Percentiles rank a stretch among this genome's conserved stretches.
phyloP scores from a whole-genome alignment of 2,113 vertebrate species.

The Macheiramphus alcinus region DNA sequence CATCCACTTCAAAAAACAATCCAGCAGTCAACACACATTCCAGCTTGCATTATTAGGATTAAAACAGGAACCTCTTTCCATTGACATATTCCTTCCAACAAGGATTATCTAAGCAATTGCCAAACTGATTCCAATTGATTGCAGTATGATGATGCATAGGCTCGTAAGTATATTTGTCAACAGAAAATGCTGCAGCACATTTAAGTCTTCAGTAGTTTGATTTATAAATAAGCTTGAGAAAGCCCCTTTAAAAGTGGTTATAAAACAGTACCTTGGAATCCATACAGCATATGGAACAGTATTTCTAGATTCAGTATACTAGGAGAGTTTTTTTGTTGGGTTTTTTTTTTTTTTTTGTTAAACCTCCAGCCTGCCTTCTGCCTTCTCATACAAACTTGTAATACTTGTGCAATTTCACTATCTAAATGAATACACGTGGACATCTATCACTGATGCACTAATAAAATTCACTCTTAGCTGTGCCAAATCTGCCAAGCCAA shows the following conservation, averaged over 20 bases:
- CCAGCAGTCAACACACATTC: conserved; percentile 10
- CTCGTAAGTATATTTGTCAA: not conserved
- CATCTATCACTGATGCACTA: not conserved
- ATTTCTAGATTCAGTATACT: not conserved
- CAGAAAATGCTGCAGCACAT: not conserved
- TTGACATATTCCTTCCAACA: not conserved
- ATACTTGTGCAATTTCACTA: not conserved
- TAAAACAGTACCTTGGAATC: not conserved
- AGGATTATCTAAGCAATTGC: not conserved
- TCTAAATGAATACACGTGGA: not conserved
- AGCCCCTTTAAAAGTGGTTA: not conserved
- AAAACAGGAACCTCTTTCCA: conserved; percentile 6
- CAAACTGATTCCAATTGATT: not conserved
- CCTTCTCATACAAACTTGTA: not conserved
- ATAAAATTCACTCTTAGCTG: not conserved
- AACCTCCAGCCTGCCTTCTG: not conserved
- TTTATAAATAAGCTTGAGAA: not conserved
- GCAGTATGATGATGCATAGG: not conserved
- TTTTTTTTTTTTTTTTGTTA: not conserved
- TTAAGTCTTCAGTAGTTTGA: not conserved
- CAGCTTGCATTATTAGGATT: not conserved
- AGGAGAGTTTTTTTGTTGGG: not conserved
- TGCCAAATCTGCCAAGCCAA: not conserved
- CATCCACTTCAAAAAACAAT: conserved; percentile 42
- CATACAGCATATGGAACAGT: not conserved